Evolutionary conservation across 2,113 vertebrate genomes (phyloP).

Genomic region (Notechis scutatus): DNA sequence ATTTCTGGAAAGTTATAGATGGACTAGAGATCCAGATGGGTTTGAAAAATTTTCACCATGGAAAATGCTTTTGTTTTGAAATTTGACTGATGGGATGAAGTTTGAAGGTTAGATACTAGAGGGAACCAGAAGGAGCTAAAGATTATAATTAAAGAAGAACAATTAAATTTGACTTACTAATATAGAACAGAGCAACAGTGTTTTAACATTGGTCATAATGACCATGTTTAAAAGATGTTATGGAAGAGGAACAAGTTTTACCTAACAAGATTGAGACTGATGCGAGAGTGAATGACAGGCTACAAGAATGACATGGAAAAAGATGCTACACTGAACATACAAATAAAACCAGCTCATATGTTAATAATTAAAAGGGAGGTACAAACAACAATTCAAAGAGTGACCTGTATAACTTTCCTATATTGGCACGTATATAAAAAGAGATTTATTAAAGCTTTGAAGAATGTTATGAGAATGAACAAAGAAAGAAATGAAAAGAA

Average conservation of each 20-base stretch:
- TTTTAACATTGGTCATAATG: background rate
- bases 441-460: background rate
- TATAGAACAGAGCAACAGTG: background rate
- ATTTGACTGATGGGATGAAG: background rate
- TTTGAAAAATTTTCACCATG: background rate
- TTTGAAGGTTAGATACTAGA: background rate
- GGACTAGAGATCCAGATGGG: background rate
- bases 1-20: background rate
- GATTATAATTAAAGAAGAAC: background rate
- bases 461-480: background rate
- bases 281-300: background rate
- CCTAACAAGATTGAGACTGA: background rate
- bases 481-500: background rate
- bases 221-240: background rate
- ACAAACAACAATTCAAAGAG: background rate
- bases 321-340: background rate
- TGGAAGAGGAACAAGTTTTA: background rate
- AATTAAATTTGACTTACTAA: background rate
- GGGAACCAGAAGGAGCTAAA: background rate
- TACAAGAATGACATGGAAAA: background rate
- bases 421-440: background rate
- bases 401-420: background rate
- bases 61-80: background rate
- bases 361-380: background rate
- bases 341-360: background rate